Conservation (phyloP, 2,888 invertebrate species). For the Xylocampa areola region DNA sequence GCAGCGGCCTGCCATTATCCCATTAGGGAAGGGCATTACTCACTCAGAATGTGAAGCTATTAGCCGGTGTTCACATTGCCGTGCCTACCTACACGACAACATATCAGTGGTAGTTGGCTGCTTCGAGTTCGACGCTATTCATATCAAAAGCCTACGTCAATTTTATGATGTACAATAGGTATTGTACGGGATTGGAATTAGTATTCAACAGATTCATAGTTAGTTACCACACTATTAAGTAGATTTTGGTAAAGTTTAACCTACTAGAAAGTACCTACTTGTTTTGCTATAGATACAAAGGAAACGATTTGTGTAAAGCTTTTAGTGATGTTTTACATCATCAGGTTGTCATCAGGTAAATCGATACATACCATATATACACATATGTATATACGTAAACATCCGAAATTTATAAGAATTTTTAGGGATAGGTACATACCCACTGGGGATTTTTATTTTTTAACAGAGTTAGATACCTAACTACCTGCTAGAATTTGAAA, state of each 20-base stretch:
- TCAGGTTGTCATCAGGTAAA: background rate
- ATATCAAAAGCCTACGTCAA: constrained; percentile 23
- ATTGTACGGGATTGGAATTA: background rate
- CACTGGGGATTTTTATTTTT: too few species aligned
- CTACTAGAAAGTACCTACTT: too few species aligned
- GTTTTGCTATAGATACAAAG: too few species aligned
- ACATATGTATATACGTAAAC: too few species aligned
- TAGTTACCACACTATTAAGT: background rate
- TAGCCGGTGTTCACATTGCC: constrained; percentile 68
- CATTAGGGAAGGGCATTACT: constrained; percentile 86
- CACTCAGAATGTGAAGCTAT: constrained; percentile 83
- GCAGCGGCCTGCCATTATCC: constrained; percentile 82
- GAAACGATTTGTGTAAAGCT: background rate
- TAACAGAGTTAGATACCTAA: too few species aligned
- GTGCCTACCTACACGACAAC: constrained; percentile 49
- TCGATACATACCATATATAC: too few species aligned
- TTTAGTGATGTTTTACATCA: background rate
- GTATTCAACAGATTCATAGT: too few species aligned
- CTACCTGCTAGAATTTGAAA: too few species aligned
- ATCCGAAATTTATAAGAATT: too few species aligned
- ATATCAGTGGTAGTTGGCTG: constrained; percentile 31
- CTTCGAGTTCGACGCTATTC: constrained; percentile 36
- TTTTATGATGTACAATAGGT: constrained; percentile 2
- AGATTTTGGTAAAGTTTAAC: too few species aligned
- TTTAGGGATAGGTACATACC: too few species aligned